Conservation (phyloP, 2,113 vertebrate species). For the crab-eating macaque (Macaca fascicularis) region DNA sequence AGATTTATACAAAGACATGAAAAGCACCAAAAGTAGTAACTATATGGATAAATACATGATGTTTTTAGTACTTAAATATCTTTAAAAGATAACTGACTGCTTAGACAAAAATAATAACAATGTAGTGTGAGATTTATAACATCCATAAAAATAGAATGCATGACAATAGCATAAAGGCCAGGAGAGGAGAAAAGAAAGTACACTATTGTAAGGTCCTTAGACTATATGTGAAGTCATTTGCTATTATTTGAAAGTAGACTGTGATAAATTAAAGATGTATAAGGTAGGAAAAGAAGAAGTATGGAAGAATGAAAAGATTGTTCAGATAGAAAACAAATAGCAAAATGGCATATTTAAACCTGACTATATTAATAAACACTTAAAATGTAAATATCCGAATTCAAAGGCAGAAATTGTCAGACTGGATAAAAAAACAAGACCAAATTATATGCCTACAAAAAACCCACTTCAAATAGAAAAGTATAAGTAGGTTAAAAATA, state of each 20-base stretch:
- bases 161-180: neutral
- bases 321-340: neutral
- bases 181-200: neutral
- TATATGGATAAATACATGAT: neutral
- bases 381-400: neutral
- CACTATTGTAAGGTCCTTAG: neutral
- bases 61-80: neutral
- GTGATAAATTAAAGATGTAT: neutral
- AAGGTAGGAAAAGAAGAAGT: neutral
- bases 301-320: neutral
- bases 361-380: neutral
- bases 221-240: rapidly evolving
- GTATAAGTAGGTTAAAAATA: neutral
- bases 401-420: neutral
- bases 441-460: neutral
- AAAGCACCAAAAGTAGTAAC: neutral
- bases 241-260: neutral
- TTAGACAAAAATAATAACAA: neutral
- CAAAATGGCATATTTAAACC: neutral
- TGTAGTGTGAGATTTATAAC: neutral
- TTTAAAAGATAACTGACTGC: neutral
- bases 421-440: neutral
- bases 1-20: neutral
- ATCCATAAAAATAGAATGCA: neutral
- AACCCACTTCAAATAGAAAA: neutral